A percentile compares a stretch with the other conserved stretches of the same genome.
phyloP scores from a whole-genome alignment of 2,888 invertebrate species.

The Macropis europaea region DNA sequence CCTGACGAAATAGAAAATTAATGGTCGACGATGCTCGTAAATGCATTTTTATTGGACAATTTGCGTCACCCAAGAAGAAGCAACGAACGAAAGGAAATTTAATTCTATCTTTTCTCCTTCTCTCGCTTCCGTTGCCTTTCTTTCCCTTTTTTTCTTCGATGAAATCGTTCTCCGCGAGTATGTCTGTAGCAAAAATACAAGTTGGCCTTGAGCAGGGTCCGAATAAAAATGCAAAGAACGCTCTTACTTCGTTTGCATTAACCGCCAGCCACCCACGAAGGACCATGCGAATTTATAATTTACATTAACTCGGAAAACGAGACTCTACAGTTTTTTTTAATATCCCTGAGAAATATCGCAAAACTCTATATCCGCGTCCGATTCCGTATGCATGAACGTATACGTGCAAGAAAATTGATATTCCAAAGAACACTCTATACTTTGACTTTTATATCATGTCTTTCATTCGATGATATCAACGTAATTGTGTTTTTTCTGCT shows the following conservation, averaged over 20 bases:
- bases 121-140: too few relatives aligned
- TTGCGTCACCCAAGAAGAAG: conserved; percentile 8
- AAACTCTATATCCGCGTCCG: too few relatives aligned
- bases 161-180: conserved; percentile 26
- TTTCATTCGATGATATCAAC: too few relatives aligned
- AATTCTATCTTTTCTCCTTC: background rate
- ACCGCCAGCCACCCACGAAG: conserved; percentile 54
- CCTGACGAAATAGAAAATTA: conserved; percentile 46
- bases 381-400: too few relatives aligned
- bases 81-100: conserved; percentile 18
- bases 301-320: conserved; percentile 36
- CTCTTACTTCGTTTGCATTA: conserved; percentile 41
- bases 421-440: too few relatives aligned
- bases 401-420: too few relatives aligned
- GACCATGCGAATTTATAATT: conserved; percentile 49
- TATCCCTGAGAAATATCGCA: background rate
- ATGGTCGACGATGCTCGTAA: conserved; percentile 29
- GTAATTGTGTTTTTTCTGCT: too few relatives aligned
- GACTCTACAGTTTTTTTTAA: conserved; percentile 5
- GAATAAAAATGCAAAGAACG: conserved; percentile 45
- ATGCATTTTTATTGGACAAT: conserved; percentile 42
- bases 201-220: conserved; percentile 28
- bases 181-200: conserved; percentile 29
- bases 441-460: too few relatives aligned
- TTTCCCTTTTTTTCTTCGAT: conserved; percentile 14